Evolutionary conservation across 1,140 invertebrate species (phyloP), one percentile per base, ranked within the genome.

Genomic region (Notospermus geniculatus): DNA sequence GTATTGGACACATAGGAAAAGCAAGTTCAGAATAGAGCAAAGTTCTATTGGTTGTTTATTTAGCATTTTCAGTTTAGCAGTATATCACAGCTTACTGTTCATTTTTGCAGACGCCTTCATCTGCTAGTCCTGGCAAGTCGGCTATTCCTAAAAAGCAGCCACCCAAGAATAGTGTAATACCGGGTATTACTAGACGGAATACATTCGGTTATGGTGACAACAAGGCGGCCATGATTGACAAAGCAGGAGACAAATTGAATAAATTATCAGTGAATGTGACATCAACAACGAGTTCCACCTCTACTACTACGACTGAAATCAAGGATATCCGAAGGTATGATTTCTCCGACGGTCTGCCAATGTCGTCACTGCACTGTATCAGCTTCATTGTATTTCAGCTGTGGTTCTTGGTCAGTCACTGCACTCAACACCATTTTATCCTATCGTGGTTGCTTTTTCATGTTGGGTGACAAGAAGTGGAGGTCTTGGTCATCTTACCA

Each of bases 191-290:
- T 19, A 62, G 74, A 23, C 72, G 74, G 53, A 77, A 74, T 46
- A 80, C 78, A 17, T 78, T 80, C 46, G 76, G 76, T 57, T 74
- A 75, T 29, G 78, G 76, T 13, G 76, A 80, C 61, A 68, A 62
- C 9, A 65, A 57, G 36, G 23, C 30, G 22, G n/a, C 17, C 1
- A n/a, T 17, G 7, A 19, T 29, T 19, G 71, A 72, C 9, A 77
- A 75, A 62, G 23, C 27, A 63, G 43, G 46, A 68, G 13, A 63
- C 70, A 59, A 63, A 29, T 30, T 17, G 28, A 28, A 57, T 17
- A 57, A 57, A 22, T 29, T 32, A 41, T 13, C n/a, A 2, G 19
- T 22, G n/a, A 57, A n/a, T 17, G 30, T 25, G n/a, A 45, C 58
- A 45, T 29, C 58, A 23, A 60, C 28, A 11, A 45, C 29, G 30